A percentile compares a stretch with the other conserved stretches of the same genome.
Conservation (phyloP, 2,797 vertebrate genomes). For the Delichon dasypus region DNA sequence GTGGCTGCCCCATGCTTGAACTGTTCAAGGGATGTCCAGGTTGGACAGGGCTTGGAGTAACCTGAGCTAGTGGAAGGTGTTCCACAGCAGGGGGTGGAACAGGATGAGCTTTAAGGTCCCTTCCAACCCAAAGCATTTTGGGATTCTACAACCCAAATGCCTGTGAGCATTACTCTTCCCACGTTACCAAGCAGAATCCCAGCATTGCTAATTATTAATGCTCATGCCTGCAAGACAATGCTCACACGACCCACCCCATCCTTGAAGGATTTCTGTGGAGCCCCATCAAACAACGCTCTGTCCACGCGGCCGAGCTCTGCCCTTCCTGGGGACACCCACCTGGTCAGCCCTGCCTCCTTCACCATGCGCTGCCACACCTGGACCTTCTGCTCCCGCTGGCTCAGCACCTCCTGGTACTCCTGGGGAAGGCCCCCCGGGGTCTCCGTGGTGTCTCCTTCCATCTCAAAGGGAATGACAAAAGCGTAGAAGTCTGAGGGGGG, state of each 20-base stretch:
- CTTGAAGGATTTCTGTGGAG: neutral
- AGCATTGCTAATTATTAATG: fast-evolving
- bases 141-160: neutral
- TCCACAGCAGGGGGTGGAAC: fast-evolving
- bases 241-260: neutral
- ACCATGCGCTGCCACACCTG: slow-evolving; percentile 90
- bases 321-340: slow-evolving; percentile 76
- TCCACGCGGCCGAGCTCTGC: neutral
- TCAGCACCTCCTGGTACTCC: slow-evolving; percentile 81
- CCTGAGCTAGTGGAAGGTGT: neutral
- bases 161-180: neutral
- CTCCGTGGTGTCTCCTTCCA: slow-evolving; percentile 94
- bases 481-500: slow-evolving; percentile 83
- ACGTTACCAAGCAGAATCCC: neutral
- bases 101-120: neutral
- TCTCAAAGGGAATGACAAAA: slow-evolving; percentile 90
- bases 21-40: neutral
- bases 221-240: fast-evolving
- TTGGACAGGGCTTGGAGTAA: fast-evolving
- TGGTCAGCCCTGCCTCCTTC: slow-evolving; percentile 85
- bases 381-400: slow-evolving; percentile 82
- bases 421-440: slow-evolving; percentile 88
- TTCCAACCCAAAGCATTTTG: neutral
- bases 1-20: neutral
- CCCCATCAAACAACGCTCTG: neutral